Evolutionary conservation across 2,113 vertebrate genomes (phyloP), one percentile per base, ranked within the genome.

Genomic region (Hepsetus odoe): DNA sequence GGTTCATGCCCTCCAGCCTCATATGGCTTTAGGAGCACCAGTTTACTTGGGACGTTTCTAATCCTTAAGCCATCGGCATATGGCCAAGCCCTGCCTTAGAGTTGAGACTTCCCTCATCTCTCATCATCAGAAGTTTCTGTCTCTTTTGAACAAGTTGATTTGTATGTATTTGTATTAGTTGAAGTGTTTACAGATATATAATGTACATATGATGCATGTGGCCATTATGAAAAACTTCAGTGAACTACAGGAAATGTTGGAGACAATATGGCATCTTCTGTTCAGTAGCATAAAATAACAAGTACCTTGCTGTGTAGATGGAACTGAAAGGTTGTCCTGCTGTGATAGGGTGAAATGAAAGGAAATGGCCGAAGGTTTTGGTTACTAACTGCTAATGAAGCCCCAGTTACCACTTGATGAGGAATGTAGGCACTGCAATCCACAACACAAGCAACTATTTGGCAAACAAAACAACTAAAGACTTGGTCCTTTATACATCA

Each of bases 1-100:
- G 24, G 20, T 55, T 55, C 51, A 55, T 76, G 46, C 59, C 59
- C 73, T 75, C 65, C 30, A 35, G 9, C 62, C 73, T 62, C 65
- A 62, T 46, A 51, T 75, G 46, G 35, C 28, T 49, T 44, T 0
- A 18, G 44, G 44, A 38, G 49, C 61, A 55, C 16, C 53, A 55
- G 44, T 66, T 76, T 76, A 67, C 33, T 4, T 30, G 33, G 5
- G 67, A 56, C 24, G 10, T 33, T 8, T 28, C 4, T 75, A 51
- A 53, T 76, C 44, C 53, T 22, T 62, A 16, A 22, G 35, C 14
- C n/a, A 24, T 55, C 9, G 51, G 51, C 51, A 55, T 24, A 55
- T 1, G 24, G 51, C 51, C 51, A 55, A 55, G n/a, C 51, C 20
- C 51, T 55, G 51, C 51, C 24, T 55, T 20, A n/a, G 51, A 55